These are phyloP conservation scores for Beaufortia kweichowensis DNA, from an alignment of 2,113 vertebrate genomes.

Conservation along the genomic window DNA sequence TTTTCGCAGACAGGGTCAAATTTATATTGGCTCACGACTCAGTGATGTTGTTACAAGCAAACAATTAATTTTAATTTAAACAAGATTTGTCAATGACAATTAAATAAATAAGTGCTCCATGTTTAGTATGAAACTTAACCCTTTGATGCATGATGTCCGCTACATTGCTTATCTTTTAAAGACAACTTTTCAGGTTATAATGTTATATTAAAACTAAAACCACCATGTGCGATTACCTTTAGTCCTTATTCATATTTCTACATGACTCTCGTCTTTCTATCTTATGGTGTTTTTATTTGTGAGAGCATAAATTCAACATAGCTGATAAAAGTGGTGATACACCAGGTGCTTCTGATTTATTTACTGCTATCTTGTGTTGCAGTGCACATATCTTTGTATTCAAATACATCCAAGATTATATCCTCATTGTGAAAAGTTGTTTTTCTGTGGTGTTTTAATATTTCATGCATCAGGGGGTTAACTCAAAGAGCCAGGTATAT, in stretches of 20 bases:
- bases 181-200: background rate
- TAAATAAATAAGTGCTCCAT: no score
- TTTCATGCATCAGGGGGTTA: background rate
- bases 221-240: background rate
- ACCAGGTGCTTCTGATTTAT: background rate
- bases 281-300: background rate
- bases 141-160: background rate
- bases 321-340: background rate
- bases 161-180: background rate
- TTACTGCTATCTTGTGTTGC: background rate
- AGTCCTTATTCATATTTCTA: background rate
- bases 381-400: background rate
- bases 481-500: slow-evolving; percentile 12
- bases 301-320: slow-evolving; percentile 1
- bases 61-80: background rate
- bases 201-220: background rate
- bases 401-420: background rate
- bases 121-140: background rate
- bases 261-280: background rate
- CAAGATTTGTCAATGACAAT: background rate
- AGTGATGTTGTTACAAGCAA: background rate
- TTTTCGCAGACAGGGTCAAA: no score
- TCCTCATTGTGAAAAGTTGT: background rate
- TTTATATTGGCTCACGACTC: no score
- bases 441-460: background rate